Conservation (phyloP, 2,888 invertebrate genomes). For the Coelogynopora nodosa region DNA sequence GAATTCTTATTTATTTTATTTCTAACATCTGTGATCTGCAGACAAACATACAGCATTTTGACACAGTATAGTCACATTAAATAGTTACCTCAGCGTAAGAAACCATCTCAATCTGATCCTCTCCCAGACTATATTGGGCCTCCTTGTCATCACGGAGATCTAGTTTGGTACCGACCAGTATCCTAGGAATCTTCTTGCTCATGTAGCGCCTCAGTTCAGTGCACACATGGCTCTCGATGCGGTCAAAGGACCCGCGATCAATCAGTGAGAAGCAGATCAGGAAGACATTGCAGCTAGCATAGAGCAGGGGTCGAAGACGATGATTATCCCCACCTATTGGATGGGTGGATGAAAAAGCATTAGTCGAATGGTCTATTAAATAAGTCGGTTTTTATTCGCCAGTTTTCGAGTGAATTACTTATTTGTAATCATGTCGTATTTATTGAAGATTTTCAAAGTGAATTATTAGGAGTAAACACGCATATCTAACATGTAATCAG, state of each 20-base stretch:
- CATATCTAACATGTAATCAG: no score
- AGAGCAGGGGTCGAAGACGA: neutral
- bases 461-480: no score
- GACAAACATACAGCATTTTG: no score
- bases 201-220: neutral
- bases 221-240: neutral
- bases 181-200: neutral
- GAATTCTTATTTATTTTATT: no score
- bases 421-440: no score
- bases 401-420: no score
- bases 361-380: no score
- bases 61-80: no score
- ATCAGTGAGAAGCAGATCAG: neutral
- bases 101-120: neutral
- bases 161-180: neutral
- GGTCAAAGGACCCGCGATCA: neutral
- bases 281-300: neutral
- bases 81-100: neutral
- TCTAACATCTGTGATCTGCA: no score
- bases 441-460: no score
- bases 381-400: no score
- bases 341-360: no score
- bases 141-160: conserved; percentile 4
- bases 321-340: conserved; percentile 11
- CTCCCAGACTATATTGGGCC: neutral